These are phyloP conservation scores for Pachyramphus minor DNA, from an alignment of 2,113 vertebrate genomes.

Conservation along the genomic window DNA sequence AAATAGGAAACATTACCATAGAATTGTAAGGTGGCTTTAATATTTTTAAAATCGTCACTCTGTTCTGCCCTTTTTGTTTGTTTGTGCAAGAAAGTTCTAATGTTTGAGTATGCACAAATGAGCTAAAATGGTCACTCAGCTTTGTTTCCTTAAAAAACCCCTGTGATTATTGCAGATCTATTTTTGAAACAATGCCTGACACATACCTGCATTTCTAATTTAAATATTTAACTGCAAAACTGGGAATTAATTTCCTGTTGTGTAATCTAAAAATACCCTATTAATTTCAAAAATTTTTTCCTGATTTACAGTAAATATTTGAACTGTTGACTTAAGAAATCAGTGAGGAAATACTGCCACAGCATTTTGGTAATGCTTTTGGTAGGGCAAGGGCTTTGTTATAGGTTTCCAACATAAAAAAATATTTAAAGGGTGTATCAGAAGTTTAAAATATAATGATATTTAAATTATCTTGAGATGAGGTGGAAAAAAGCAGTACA, in stretches of 20 bases:
- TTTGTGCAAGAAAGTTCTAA: background rate
- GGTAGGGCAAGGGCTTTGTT: background rate
- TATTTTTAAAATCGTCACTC: background rate
- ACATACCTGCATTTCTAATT: background rate
- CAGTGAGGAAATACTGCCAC: background rate
- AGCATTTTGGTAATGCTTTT: background rate
- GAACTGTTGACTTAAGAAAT: background rate
- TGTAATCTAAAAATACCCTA: background rate
- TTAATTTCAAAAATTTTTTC: background rate
- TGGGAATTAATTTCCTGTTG: background rate
- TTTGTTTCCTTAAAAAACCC: background rate
- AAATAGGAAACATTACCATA: background rate
- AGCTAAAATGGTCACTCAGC: background rate
- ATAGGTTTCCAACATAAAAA: background rate
- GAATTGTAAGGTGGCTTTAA: background rate
- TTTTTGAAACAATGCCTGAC: background rate
- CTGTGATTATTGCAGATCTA: background rate
- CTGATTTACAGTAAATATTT: background rate
- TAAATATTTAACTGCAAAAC: background rate
- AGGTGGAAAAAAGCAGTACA: background rate
- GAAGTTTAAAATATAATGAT: background rate
- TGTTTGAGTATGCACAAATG: background rate
- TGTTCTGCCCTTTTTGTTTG: background rate
- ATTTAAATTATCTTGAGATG: background rate
- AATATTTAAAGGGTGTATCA: background rate